Conservation (phyloP, 2,888 invertebrate species). For the Macaria liturata region DNA sequence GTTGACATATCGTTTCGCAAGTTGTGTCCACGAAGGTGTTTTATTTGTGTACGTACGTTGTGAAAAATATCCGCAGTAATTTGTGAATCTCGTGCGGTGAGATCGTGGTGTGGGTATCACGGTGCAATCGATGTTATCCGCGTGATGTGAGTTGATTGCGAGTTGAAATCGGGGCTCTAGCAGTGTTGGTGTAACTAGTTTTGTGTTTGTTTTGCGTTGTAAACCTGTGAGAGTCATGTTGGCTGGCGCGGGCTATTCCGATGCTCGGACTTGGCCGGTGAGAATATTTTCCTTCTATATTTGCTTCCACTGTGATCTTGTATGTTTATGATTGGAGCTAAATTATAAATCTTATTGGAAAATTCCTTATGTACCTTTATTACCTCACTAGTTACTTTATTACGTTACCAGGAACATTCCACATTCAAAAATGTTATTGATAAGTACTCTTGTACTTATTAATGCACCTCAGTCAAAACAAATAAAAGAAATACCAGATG, state of each 20-base stretch:
- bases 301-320: no score
- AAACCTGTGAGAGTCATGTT: conserved; percentile 55
- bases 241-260: conserved; percentile 42
- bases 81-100: conserved; percentile 42
- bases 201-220: conserved; percentile 42
- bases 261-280: conserved; percentile 49
- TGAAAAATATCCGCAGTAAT: conserved; percentile 56
- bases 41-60: conserved; percentile 70
- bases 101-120: conserved; percentile 36
- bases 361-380: no score
- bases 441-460: no score
- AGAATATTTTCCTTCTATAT: conserved; percentile 14
- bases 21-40: conserved; percentile 66
- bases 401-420: no score
- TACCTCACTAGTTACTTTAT: no score
- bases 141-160: conserved; percentile 48
- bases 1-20: conserved; percentile 77
- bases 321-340: no score
- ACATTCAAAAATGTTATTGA: no score
- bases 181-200: conserved; percentile 39
- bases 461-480: no score
- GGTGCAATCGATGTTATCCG: conserved; percentile 45
- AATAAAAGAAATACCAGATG: no score
- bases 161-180: conserved; percentile 36
- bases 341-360: no score